A percentile compares a stretch with the other conserved stretches of the same genome.
Evolutionary conservation across 2,113 vertebrate species (phyloP).

Genomic region (Takifugu bimaculatus): DNA sequence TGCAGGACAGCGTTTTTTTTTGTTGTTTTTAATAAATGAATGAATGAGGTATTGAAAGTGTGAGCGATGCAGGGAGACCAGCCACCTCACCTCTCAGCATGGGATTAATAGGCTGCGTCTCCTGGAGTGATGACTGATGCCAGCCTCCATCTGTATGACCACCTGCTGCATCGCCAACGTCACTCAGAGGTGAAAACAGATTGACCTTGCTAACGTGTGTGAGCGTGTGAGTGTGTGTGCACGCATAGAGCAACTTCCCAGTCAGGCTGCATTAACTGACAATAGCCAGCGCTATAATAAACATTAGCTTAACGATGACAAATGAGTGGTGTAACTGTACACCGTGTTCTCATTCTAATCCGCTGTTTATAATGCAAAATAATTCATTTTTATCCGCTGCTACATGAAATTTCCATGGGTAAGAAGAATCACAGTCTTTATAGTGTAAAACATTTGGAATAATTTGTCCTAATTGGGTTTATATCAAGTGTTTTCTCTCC

Average conservation of each 20-base stretch:
- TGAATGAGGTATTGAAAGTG: background rate
- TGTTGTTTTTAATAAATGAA: background rate
- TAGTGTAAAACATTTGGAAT: no score
- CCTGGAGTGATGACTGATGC: constrained; percentile 42
- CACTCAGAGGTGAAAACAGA: constrained; percentile 44
- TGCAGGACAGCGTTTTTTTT: no score
- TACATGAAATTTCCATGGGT: no score
- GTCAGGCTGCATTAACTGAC: background rate
- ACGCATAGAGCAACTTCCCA: background rate
- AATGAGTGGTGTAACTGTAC: no score
- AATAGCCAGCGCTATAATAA: no score
- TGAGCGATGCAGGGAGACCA: background rate
- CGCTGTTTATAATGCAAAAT: no score
- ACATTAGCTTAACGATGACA: no score
- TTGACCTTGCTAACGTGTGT: constrained; percentile 36
- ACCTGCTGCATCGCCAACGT: constrained; percentile 51
- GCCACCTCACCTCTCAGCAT: constrained; percentile 27
- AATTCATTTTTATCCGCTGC: no score
- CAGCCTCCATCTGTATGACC: constrained; percentile 42
- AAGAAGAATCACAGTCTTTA: no score
- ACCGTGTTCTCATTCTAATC: no score
- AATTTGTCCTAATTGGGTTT: no score
- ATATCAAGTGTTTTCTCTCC: no score
- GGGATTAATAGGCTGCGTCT: constrained; percentile 40
- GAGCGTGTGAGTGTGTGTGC: constrained; percentile 1